Evolutionary conservation across 1,140 invertebrate genomes (phyloP), one percentile per base, ranked within the genome.

Genomic region (Ditylenchus dipsaci): DNA sequence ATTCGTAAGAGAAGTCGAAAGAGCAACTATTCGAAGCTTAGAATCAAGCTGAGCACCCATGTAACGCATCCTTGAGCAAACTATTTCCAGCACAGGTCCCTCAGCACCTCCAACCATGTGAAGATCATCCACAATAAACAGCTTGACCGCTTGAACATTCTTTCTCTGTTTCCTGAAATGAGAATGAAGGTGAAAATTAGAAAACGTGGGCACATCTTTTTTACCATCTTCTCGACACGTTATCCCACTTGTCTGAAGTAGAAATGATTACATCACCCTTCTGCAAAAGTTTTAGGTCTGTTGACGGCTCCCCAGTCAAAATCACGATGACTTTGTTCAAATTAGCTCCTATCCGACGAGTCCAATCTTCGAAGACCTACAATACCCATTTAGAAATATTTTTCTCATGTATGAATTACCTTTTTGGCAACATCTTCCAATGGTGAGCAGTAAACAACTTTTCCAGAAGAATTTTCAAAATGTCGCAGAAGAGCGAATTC

Each of bases 221-320:
- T n/a, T 38, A 38, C 96, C 96, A 99, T 69, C 95, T 87, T 69
- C 96, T 86, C 0, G 95, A 98, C 0, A 99, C 84, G 9, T 98
- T 91, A 84, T 99, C 95, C 96, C 96, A 99, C 78, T 96, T 95
- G 76, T 98, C 95, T 1, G 95, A 93, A 0, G 94, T 97, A 17
- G 91, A 91, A 63, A 99, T 90, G 8, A 99, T 90, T 26, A 99
- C 89, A 84, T 97, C 91, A 19, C 91, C 94, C 75, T 85, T 86
- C 30, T 86, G 85, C 3, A 88, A 67, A 5, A 95, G 83, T 80
- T 98, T 98, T 65, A 97, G 87, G 86, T 99, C 96, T 0, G 92
- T 95, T 0, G 92, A 91, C 0, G 94, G 96, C 86, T 99, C 95
- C 0, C 96, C 96, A 0, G 95, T 98, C n/a, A 99, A 80, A 17